Evolutionary conservation across 2,797 vertebrate species (phyloP).

Genomic region (Gallinago solitaria): DNA sequence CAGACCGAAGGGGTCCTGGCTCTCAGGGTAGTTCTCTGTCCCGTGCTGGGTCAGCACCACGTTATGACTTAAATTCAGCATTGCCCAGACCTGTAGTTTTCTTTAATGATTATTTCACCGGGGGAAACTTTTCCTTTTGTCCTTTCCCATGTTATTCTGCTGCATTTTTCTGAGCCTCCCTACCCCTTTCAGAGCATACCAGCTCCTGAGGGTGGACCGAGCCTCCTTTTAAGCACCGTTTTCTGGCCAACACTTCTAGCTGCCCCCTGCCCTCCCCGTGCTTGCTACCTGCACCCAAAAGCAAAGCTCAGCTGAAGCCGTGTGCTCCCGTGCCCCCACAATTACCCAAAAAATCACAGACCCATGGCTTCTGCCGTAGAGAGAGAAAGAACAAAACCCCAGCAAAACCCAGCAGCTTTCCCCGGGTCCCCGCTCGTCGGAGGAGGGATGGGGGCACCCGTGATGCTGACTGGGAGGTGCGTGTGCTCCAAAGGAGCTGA

Average conservation of each 20-base stretch:
- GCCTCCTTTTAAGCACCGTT: background rate
- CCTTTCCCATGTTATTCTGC: background rate
- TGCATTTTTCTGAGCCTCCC: background rate
- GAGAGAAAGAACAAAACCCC: background rate
- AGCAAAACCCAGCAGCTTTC: background rate
- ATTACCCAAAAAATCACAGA: background rate
- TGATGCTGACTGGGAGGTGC: accelerated
- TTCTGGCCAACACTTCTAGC: background rate
- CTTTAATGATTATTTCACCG: background rate
- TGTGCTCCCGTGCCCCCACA: accelerated
- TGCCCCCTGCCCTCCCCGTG: accelerated
- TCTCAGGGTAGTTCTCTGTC: background rate
- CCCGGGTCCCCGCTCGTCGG: background rate
- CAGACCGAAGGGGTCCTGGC: accelerated
- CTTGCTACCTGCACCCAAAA: background rate
- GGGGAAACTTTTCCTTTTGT: background rate
- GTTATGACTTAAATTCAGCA: background rate
- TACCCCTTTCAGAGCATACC: background rate
- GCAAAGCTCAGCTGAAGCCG: background rate
- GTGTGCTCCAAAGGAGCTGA: accelerated
- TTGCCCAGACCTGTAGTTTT: background rate
- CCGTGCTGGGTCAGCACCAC: background rate
- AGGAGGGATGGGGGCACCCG: background rate
- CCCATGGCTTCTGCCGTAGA: background rate
- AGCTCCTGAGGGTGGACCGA: background rate